phyloP scores from a whole-genome alignment of 1,140 invertebrate species.

The Drosophila athabasca region DNA sequence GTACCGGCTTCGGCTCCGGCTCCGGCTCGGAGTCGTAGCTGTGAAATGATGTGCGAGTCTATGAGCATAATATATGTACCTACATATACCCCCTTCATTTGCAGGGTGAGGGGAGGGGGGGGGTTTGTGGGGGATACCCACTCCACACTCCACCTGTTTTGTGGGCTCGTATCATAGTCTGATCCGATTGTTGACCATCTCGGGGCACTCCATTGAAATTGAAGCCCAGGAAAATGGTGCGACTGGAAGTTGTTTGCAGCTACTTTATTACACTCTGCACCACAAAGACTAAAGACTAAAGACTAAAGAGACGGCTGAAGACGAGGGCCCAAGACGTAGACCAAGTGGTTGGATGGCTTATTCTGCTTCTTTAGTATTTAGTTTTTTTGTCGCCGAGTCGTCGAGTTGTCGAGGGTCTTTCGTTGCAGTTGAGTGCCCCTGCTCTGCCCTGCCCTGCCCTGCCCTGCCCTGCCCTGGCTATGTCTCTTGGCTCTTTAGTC shows the following conservation, averaged over 20 bases:
- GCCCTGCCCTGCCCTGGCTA: too few relatives aligned
- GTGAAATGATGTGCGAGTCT: slow-evolving; percentile 74
- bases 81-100: slow-evolving; percentile 6
- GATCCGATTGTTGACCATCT: slow-evolving; percentile 62
- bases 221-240: slow-evolving; percentile 64
- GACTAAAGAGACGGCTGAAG: too few relatives aligned
- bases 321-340: slow-evolving; percentile 18
- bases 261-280: slow-evolving; percentile 71
- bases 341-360: slow-evolving; percentile 5
- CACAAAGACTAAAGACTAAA: slow-evolving; percentile 36
- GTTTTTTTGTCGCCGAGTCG: slow-evolving; percentile 32
- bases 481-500: neutral
- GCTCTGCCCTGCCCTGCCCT: slow-evolving; percentile 4
- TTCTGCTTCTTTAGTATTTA: neutral
- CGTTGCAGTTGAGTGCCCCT: slow-evolving; percentile 73
- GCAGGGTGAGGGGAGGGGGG: too few relatives aligned
- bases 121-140: neutral
- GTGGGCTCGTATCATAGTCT: slow-evolving; percentile 51
- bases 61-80: slow-evolving; percentile 61
- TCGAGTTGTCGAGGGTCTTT: slow-evolving; percentile 31
- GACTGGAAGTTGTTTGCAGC: slow-evolving; percentile 44
- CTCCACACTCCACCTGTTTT: neutral
- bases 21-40: slow-evolving; percentile 27
- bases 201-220: slow-evolving; percentile 51
- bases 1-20: neutral